phyloP scores from a whole-genome alignment of 64 coral and sea anemone species.

The Orbicella faveolata region DNA sequence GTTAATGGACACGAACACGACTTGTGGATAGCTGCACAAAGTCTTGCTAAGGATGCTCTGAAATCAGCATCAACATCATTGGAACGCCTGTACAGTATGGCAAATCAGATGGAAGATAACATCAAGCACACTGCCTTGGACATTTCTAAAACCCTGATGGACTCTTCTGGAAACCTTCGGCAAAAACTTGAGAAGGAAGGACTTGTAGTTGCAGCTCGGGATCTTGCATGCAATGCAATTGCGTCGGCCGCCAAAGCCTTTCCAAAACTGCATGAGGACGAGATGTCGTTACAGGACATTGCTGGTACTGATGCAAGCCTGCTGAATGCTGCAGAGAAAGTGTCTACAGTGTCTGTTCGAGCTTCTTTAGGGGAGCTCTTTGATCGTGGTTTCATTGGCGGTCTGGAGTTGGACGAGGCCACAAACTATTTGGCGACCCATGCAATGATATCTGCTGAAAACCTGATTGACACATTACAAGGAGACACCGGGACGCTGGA shows the following conservation, averaged over 20 bases:
- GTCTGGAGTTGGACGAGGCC: constrained; percentile 22
- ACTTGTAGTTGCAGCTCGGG: constrained; percentile 5
- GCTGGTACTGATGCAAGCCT: not conserved
- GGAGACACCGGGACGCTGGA: not conserved
- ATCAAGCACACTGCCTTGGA: not conserved
- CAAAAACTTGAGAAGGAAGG: constrained; percentile 9
- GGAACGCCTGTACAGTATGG: constrained; percentile 37
- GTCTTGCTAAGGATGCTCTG: constrained; percentile 60
- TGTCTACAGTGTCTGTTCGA: constrained; percentile 22
- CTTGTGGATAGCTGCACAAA: constrained; percentile 43
- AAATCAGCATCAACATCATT: constrained; percentile 57
- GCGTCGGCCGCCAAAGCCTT: constrained; percentile 53
- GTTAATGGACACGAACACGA: constrained; percentile 14
- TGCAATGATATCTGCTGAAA: constrained; percentile 69
- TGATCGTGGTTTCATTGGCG: constrained; percentile 22
- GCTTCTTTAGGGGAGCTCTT: constrained; percentile 19
- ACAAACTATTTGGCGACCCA: constrained; percentile 60
- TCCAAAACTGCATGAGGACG: constrained; percentile 28
- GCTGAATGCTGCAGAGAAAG: constrained; percentile 1
- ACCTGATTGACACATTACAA: constrained; percentile 36
- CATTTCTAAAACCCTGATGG: constrained; percentile 33
- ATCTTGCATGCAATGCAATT: constrained; percentile 48
- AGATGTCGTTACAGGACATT: not conserved
- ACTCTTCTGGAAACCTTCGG: constrained; percentile 19
- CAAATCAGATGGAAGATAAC: constrained; percentile 52